Base-by-base conservation (phyloP, 2,888 invertebrate species). In the Acrobasis repandana region DNA sequence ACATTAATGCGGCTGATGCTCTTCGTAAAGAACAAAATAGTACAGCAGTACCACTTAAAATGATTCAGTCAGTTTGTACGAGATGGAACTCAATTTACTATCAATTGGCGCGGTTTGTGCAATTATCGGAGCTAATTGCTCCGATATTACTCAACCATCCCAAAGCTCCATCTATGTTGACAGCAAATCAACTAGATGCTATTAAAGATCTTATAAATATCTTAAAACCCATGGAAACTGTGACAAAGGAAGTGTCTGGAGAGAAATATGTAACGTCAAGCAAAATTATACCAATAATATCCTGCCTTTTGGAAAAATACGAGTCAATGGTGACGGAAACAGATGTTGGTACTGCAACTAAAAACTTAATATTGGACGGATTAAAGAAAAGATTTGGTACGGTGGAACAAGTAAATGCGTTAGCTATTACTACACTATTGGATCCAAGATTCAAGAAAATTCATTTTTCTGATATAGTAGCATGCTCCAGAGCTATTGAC, bases 31-130 rank as follows among this genome's bases (percentile, higher is more conserved):
- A 63, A 36, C 72, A 73, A 61, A 58, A 65, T 59, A 58, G 67
- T 36, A 47, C 38, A 63, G 43, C 63, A 63, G 64, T 64, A 48
- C 62, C 67, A 52, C 64, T 71, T 28, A 67, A 65, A 64, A 61
- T 73, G 46, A 69, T 69, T 60, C 72, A 73, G 63, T 67, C 66
- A 51, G 72, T 75, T 58, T 65, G 65, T 52, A 74, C 72, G 9
- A 60, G 71, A 61, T 76, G 73, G 73, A 76, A 76, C 63, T 74
- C 72, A 34, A 65, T 66, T 65, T 75, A 59, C 60, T 66, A 70
- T 59, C 67, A 69, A 64, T 58, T 75, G 57, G 71, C 52, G 43
- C 65, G 67, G 56, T 72, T 71, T 67, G 65, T 67, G 47, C 43
- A 66, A 58, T 65, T 70, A 63, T 67, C 65, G 9, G 63, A 67